A percentile compares a stretch with the other conserved stretches of the same genome.
phyloP scores from a whole-genome alignment of 2,888 invertebrate genomes.

The Dasypogon diadema region DNA sequence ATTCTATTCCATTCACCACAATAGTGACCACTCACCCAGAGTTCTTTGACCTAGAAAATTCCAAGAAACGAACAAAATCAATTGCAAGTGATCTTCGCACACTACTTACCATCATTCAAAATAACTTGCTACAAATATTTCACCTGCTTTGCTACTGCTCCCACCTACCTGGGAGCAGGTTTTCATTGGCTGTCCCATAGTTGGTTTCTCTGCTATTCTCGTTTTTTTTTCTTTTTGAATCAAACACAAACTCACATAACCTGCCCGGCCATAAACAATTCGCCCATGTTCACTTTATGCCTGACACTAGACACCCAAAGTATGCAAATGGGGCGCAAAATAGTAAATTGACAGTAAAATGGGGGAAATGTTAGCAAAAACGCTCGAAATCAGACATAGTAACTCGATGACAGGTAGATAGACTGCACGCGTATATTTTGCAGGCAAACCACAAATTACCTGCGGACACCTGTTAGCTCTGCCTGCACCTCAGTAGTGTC shows the following conservation, averaged over 20 bases:
- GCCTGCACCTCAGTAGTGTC: not conserved
- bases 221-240: not conserved
- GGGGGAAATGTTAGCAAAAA: not conserved
- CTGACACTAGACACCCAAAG: not conserved
- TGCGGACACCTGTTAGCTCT: not conserved
- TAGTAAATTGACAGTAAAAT: not conserved
- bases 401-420: not conserved
- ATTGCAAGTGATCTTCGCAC: constrained; percentile 17
- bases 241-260: not conserved
- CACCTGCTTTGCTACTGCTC: constrained; percentile 12
- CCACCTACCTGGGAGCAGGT: constrained; percentile 10
- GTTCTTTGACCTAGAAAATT: constrained; percentile 39
- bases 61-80: constrained; percentile 24
- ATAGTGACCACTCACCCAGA: not conserved
- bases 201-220: not conserved
- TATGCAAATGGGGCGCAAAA: constrained; percentile 27
- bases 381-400: not conserved
- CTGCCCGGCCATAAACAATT: constrained; percentile 22
- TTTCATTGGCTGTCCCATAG: not conserved
- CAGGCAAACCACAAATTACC: not conserved
- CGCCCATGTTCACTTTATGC: constrained; percentile 1
- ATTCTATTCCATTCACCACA: too few relatives aligned
- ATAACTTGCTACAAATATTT: not conserved
- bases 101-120: not conserved
- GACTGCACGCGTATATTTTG: not conserved